A percentile compares a stretch with the other conserved stretches of the same genome.
Conservation (phyloP, 2,888 invertebrate species). For the Brachylomia viminalis region DNA sequence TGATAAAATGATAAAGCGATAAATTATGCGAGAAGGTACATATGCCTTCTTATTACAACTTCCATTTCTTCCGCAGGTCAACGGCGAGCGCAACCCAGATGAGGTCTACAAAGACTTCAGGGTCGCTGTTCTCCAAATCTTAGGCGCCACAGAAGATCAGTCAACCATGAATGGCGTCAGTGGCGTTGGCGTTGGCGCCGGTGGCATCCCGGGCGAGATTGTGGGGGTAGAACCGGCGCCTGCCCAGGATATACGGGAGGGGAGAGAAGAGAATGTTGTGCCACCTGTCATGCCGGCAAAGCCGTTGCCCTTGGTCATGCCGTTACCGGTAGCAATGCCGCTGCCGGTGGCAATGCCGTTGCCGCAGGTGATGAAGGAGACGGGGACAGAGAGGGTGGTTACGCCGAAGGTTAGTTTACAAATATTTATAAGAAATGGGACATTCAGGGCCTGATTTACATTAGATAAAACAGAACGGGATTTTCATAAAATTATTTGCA, state of each 20-base stretch:
- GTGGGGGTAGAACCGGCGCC: slow-evolving; percentile 91
- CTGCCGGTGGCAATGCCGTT: slow-evolving; percentile 54
- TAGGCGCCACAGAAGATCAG: slow-evolving; percentile 93
- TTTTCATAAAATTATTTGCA: neutral
- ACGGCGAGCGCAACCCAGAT: slow-evolving; percentile 96
- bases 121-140: slow-evolving; percentile 93
- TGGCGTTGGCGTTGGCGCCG: slow-evolving; percentile 91
- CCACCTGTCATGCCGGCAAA: slow-evolving; percentile 59
- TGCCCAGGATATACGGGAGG: slow-evolving; percentile 62
- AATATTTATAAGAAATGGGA: neutral
- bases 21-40: neutral
- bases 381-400: slow-evolving; percentile 70
- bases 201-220: slow-evolving; percentile 92
- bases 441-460: neutral
- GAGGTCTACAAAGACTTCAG: slow-evolving; percentile 97
- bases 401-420: slow-evolving; percentile 79
- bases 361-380: slow-evolving; percentile 44
- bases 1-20: neutral
- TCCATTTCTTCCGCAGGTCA: slow-evolving; percentile 91
- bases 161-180: slow-evolving; percentile 91
- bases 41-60: neutral
- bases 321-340: slow-evolving; percentile 43
- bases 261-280: slow-evolving; percentile 51
- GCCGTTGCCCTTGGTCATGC: slow-evolving; percentile 56
- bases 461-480: neutral